phyloP scores from a whole-genome alignment of 2,888 invertebrate species.

The Tolmerus cingulatus region DNA sequence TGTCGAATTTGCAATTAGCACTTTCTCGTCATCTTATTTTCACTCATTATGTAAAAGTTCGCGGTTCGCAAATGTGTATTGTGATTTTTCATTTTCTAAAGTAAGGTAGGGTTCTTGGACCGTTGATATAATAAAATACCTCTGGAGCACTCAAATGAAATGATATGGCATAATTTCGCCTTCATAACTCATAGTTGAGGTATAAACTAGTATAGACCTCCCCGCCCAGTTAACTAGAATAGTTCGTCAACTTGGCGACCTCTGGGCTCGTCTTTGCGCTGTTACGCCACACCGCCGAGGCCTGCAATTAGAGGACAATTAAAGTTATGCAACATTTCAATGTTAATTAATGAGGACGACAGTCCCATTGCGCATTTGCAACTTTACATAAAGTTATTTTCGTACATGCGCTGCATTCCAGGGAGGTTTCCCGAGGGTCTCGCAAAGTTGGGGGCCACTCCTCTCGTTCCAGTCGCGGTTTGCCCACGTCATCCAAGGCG shows the following conservation, averaged over 20 bases:
- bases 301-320: not conserved
- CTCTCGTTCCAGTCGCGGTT: not conserved
- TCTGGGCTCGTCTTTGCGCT: not conserved
- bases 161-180: not conserved
- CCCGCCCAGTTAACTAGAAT: not conserved
- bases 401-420: not conserved
- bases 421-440: not conserved
- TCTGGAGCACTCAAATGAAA: not conserved
- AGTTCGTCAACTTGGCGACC: not conserved
- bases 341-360: not conserved
- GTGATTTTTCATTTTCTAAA: not conserved
- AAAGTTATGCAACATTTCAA: not conserved
- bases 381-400: not conserved
- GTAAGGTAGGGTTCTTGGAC: not conserved
- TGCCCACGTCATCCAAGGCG: not conserved
- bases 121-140: not conserved
- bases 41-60: not conserved
- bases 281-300: not conserved
- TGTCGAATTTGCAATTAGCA: not conserved
- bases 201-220: not conserved
- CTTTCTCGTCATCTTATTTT: not conserved
- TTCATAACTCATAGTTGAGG: not conserved
- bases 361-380: not conserved
- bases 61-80: not conserved
- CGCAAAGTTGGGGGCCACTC: not conserved